These are phyloP conservation scores for Nymphicus hollandicus DNA, from an alignment of 2,113 vertebrate genomes.

Conservation along the genomic window DNA sequence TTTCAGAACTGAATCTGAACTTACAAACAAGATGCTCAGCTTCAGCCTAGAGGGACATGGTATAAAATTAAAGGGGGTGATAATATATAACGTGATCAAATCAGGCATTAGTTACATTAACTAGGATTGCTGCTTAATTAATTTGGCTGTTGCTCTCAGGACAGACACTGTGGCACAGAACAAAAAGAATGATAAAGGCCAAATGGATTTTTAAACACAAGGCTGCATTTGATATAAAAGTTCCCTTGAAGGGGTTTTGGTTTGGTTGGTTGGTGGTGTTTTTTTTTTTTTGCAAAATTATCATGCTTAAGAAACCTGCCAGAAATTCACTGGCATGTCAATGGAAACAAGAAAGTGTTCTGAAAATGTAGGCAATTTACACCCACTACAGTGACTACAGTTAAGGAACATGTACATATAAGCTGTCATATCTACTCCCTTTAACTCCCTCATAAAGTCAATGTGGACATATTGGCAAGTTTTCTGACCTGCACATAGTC, in stretches of 20 bases:
- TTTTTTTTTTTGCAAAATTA: neutral
- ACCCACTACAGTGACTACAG: conserved; percentile 33
- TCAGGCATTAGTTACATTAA: neutral
- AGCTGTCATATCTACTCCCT: conserved; percentile 40
- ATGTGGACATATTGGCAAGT: neutral
- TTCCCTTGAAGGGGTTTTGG: neutral
- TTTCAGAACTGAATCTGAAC: neutral
- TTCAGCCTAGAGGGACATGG: neutral
- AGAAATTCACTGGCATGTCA: conserved; percentile 33
- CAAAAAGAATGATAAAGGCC: neutral
- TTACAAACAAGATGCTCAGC: neutral
- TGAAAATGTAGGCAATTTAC: conserved; percentile 50
- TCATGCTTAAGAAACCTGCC: neutral
- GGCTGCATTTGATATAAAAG: neutral
- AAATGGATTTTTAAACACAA: neutral
- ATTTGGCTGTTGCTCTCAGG: neutral
- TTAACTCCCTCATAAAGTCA: neutral
- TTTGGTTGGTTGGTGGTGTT: neutral
- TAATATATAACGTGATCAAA: neutral
- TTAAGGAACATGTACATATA: neutral
- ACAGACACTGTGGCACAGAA: neutral
- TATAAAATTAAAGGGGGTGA: neutral
- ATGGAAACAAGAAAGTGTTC: conserved; percentile 42
- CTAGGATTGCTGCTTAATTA: neutral
- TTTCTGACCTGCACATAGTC: neutral